These are phyloP conservation scores for Amphibalanus amphitrite DNA, from an alignment of 1,140 invertebrate species.

Conservation along the genomic window DNA sequence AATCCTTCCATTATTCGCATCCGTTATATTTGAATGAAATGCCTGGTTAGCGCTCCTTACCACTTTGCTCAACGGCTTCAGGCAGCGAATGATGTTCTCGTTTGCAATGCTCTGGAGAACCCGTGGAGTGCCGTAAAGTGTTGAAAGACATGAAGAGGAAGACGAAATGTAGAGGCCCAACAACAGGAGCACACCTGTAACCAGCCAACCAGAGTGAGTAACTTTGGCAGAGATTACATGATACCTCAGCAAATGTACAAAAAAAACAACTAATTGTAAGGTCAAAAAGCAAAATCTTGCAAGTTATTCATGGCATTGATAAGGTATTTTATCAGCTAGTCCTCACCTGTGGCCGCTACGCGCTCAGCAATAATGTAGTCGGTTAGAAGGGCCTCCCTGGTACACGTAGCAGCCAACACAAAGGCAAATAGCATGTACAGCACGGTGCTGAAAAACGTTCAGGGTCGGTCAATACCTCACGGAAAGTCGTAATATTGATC, in stretches of 20 bases:
- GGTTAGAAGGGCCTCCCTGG: constrained; percentile 44
- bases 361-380: constrained; percentile 85
- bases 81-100: constrained; percentile 45
- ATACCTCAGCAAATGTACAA: too few species aligned
- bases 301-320: too few species aligned
- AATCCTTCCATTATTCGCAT: too few species aligned
- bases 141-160: constrained; percentile 81
- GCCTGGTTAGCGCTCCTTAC: not conserved
- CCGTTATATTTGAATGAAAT: too few species aligned
- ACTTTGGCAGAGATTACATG: too few species aligned
- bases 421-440: constrained; percentile 76
- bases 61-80: not conserved
- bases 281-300: too few species aligned
- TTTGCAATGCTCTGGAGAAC: constrained; percentile 88
- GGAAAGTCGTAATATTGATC: too few species aligned
- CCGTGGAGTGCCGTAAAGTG: constrained; percentile 84
- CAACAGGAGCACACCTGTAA: constrained; percentile 53
- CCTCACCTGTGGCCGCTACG: constrained; percentile 41
- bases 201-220: too few species aligned
- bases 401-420: constrained; percentile 73
- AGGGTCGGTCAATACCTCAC: too few species aligned
- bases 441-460: constrained; percentile 68
- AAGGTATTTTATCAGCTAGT: too few species aligned
- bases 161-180: constrained; percentile 88
- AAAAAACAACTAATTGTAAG: too few species aligned